Evolutionary conservation across 2,797 vertebrate species (phyloP), one percentile per base, ranked within the genome.

Genomic region (Microcaecilia unicolor): DNA sequence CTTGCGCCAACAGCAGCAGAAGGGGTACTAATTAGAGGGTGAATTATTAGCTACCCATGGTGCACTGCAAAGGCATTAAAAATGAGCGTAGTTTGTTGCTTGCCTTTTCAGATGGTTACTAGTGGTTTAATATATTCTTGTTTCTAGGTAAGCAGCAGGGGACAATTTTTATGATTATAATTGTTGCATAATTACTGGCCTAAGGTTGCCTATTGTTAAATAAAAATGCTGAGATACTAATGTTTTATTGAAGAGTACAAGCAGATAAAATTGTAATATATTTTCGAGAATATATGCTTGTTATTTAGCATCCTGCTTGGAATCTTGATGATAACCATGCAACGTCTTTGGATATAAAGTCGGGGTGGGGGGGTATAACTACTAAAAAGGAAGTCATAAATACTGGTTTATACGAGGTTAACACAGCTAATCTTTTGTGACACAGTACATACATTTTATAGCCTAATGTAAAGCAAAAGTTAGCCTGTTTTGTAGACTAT

Each of bases 11-110:
- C 61, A 71, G 73, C 65, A 64, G 74, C 79, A 84, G 79, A 84
- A 80, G 75, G 75, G 74, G 70, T 65, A 74, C 83, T 84, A 85
- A 85, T 85, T 84, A 85, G 80, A 74, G 74, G 75, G 74, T 84
- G 81, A 86, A 81, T 84, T 82, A 85, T 87, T 82, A 75, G 78
- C 75, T 76, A 81, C 80, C 83, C 73, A 72, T 79, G 73, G 80
- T 83, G 81, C 81, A 77, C 79, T 76, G 80, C 78, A 67, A 77
- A 77, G 61, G 74, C 61, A 76, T 84, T 83, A 74, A 79, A 82
- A 81, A 84, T 75, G 74, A 84, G 62, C 58, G 60, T 69, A 55
- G 70, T 64, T 74, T 65, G 55, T 69, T 60, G 69, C 73, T 67
- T 51, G 59, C 52, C 59, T 78, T 74, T 70, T 74, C 14, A 58